Percentiles rank a stretch among this genome's conserved stretches.
These are phyloP conservation scores for Norana najaformis DNA, from an alignment of 2,888 invertebrate species.

Conservation along the genomic window DNA sequence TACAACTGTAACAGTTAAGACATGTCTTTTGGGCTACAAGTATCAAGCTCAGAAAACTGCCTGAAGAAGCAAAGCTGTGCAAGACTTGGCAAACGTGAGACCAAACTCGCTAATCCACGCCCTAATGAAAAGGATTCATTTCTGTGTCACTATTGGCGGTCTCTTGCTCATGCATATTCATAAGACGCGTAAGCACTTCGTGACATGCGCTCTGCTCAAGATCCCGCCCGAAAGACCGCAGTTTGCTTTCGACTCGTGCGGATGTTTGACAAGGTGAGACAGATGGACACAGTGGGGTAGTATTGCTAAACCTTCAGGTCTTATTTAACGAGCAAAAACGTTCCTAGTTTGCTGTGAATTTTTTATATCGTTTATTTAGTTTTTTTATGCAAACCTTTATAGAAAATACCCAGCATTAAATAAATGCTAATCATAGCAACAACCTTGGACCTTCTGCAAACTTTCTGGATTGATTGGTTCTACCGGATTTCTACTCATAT, in stretches of 20 bases:
- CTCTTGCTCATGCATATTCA: constrained; percentile 26
- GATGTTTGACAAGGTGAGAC: neutral
- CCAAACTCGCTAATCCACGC: neutral
- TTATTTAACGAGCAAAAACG: neutral
- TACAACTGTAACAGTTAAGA: neutral
- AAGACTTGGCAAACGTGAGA: neutral
- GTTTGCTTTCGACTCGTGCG: neutral
- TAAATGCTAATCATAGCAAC: neutral
- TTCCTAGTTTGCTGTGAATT: neutral
- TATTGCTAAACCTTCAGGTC: neutral
- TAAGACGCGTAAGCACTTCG: neutral
- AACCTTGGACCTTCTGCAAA: no score
- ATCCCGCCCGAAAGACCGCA: neutral
- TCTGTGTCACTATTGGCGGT: neutral
- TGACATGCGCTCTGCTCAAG: neutral
- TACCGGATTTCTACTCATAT: no score
- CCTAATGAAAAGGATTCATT: neutral
- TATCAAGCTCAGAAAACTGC: neutral
- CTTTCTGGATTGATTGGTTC: neutral
- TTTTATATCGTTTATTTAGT: neutral
- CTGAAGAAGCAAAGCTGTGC: no score
- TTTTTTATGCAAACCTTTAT: neutral
- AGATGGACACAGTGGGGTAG: neutral
- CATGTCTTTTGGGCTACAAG: neutral
- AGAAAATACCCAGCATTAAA: neutral